phyloP scores from a whole-genome alignment of 2,888 invertebrate species.

The Amphipoea lucens region DNA sequence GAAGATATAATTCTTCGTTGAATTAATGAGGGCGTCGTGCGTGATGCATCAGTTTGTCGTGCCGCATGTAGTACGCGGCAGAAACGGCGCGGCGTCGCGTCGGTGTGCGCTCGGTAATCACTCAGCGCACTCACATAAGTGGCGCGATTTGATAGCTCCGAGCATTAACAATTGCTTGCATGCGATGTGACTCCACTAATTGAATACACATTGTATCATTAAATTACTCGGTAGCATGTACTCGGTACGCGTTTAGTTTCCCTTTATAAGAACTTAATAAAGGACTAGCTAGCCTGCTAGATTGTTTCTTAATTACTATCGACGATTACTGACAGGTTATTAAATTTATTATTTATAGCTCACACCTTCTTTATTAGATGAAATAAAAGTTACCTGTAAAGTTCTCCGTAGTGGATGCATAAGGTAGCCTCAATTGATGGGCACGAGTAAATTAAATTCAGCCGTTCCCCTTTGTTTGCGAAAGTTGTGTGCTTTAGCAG shows the following conservation, averaged over 20 bases:
- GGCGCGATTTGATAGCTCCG: slow-evolving; percentile 61
- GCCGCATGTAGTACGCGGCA: slow-evolving; percentile 41
- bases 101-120: slow-evolving; percentile 53
- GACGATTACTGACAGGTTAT: slow-evolving; percentile 46
- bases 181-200: slow-evolving; percentile 68
- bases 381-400: slow-evolving; percentile 25
- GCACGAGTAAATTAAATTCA: slow-evolving; percentile 45
- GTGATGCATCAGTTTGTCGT: slow-evolving; percentile 77
- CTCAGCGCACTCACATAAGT: slow-evolving; percentile 53
- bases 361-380: slow-evolving; percentile 36
- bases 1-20: slow-evolving; percentile 84
- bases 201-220: slow-evolving; percentile 67
- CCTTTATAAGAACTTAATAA: slow-evolving; percentile 49
- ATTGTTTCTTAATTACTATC: slow-evolving; percentile 53
- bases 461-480: slow-evolving; percentile 59
- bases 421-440: slow-evolving; percentile 47
- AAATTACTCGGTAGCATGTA: slow-evolving; percentile 58
- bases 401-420: slow-evolving; percentile 13
- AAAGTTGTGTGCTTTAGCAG: slow-evolving; percentile 52
- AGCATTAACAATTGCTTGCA: slow-evolving; percentile 69
- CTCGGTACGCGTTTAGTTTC: slow-evolving; percentile 29
- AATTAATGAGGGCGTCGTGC: slow-evolving; percentile 81
- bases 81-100: slow-evolving; percentile 37
- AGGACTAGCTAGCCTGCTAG: slow-evolving; percentile 28
- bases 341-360: slow-evolving; percentile 49